Evolutionary conservation across 2,888 invertebrate genomes (phyloP).

Genomic region (Prosapia bicincta): DNA sequence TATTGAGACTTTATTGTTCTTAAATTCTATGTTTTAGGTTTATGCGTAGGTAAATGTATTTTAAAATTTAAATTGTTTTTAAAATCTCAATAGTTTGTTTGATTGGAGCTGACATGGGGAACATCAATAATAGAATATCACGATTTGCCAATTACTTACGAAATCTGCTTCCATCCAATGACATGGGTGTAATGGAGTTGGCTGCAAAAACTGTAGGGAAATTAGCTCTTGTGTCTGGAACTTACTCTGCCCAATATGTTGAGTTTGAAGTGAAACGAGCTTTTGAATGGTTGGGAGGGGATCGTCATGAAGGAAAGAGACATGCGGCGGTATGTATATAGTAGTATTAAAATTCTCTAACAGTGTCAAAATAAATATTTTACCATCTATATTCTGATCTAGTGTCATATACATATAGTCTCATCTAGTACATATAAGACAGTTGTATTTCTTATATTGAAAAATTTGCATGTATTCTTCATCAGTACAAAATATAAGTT

Average conservation of each 20-base stretch:
- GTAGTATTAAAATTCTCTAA: no score
- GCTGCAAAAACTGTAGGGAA: constrained; percentile 94
- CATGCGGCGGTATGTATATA: constrained; percentile 71
- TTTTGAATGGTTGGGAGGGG: constrained; percentile 91
- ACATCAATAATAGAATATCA: constrained; percentile 83
- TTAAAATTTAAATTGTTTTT: no score
- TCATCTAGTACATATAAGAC: no score
- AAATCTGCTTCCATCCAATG: constrained; percentile 84
- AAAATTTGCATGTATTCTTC: no score
- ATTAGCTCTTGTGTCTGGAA: constrained; percentile 85
- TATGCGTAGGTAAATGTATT: no score
- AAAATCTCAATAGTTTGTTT: constrained; percentile 69
- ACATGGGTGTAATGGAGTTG: constrained; percentile 92
- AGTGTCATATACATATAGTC: no score
- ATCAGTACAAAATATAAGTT: no score
- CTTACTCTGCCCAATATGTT: constrained; percentile 95
- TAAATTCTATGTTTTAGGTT: no score
- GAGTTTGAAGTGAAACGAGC: constrained; percentile 96
- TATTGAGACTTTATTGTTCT: no score
- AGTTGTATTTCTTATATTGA: no score
- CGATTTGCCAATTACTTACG: constrained; percentile 91
- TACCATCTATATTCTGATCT: no score
- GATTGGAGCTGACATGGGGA: constrained; percentile 90
- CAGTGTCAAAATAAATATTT: no score
- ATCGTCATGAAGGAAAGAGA: constrained; percentile 84